phyloP scores from a whole-genome alignment of 92 coral and sea anemone genomes.

The Zoanthus gigantus region DNA sequence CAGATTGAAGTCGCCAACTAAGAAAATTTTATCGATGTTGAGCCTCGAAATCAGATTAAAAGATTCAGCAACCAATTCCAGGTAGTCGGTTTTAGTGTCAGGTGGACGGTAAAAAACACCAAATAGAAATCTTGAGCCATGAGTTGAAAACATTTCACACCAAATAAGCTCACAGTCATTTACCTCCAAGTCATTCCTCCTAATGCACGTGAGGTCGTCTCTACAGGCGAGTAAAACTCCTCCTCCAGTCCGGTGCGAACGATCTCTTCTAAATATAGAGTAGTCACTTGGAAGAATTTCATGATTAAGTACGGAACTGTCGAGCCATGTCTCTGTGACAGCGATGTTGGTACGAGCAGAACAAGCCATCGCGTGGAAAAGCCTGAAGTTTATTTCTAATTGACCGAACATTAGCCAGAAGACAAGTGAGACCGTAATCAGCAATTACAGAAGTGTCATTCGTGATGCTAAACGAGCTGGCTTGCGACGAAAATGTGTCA shows the following conservation, averaged over 20 bases:
- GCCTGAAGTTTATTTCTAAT: background rate
- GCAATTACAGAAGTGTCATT: too few species aligned
- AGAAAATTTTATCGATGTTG: conserved; percentile 55
- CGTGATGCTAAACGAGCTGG: too few species aligned
- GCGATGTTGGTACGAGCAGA: conserved; percentile 2
- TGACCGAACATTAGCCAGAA: too few species aligned
- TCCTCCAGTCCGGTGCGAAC: conserved; percentile 44
- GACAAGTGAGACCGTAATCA: too few species aligned
- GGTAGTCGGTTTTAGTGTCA: conserved; percentile 49
- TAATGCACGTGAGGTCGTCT: background rate
- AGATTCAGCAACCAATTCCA: conserved; percentile 44
- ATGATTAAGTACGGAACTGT: conserved; percentile 36
- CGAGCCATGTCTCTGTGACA: conserved; percentile 47
- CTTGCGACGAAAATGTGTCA: too few species aligned
- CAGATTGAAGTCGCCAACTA: conserved; percentile 61
- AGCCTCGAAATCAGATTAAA: conserved; percentile 11
- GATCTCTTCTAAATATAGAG: conserved; percentile 46
- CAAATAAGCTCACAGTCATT: conserved; percentile 32
- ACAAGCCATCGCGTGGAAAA: background rate
- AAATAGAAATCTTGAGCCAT: conserved; percentile 42
- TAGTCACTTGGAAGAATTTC: conserved; percentile 45
- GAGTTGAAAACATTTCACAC: conserved; percentile 21
- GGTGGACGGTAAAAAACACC: conserved; percentile 58
- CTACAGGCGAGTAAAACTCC: conserved; percentile 1
- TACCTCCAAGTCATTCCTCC: conserved; percentile 33